Evolutionary conservation across 2,888 invertebrate genomes (phyloP), one percentile per base, ranked within the genome.

Genomic region (Torymus auratus): DNA sequence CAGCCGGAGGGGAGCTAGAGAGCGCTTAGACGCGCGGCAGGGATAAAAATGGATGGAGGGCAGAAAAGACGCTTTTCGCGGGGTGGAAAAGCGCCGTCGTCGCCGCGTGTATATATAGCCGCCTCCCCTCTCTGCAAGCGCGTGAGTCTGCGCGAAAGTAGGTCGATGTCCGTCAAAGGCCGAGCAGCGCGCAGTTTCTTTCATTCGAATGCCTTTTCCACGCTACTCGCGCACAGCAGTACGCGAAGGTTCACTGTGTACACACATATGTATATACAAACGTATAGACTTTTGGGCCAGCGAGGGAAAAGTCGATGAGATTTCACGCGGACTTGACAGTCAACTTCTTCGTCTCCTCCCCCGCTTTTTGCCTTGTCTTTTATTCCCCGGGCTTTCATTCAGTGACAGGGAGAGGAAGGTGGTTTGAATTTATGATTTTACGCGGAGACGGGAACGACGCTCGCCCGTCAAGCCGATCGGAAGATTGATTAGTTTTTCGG

Each of bases 101-200:
- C 41, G 41, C 41, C 41, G 41, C 7, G 41, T 41, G 41, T 41
- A 41, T 41, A 41, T 41, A 41, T 41, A 41, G 41, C 41, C 41
- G 20, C 20, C 7, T 7, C 7, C 41, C 1, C 41, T 41, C 41
- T 41, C 41, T 41, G 41, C 41, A 41, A 41, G 41, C 41, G 41
- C 41, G 41, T 41, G 41, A 41, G 41, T 41, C 41, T 41, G 41
- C 41, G 78, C 15, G 53, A 75, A 76, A 79, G 72, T 82, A 77
- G 82, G 79, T 82, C 82, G 80, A 77, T 74, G 82, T 80, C 77
- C 80, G 77, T 73, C 67, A 80, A 77, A 82, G 73, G 75, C 62
- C 70, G 62, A 15, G 52, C 62, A 41, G 15, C 56, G 53, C 72
- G 58, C 55, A 69, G 58, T 77, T 77, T 82, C 64, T 82, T 82